Percentiles rank a stretch among this genome's conserved stretches.
Conservation (phyloP, 1,140 invertebrate genomes). For the Monomorium pharaonis region DNA sequence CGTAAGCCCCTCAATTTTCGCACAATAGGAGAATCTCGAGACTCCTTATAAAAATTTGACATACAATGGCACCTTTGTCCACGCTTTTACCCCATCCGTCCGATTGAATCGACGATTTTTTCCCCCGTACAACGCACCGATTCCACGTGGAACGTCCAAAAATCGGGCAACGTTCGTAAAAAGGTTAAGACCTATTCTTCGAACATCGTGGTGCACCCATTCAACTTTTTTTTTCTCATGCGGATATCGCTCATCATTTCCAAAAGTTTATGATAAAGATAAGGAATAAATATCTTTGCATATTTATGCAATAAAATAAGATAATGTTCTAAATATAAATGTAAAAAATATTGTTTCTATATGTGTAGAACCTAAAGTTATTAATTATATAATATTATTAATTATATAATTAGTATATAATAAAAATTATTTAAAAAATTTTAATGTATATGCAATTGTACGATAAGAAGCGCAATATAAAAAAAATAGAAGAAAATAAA, state of each 20-base stretch:
- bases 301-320: background rate
- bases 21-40: constrained; percentile 79
- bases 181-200: constrained; percentile 67
- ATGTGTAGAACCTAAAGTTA: background rate
- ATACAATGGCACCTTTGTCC: constrained; percentile 79
- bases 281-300: background rate
- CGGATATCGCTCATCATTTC: background rate
- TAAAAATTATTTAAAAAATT: background rate
- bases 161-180: constrained; percentile 65
- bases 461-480: background rate
- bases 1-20: constrained; percentile 80
- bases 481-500: background rate
- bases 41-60: constrained; percentile 81
- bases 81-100: constrained; percentile 78
- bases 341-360: constrained; percentile 18
- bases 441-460: background rate
- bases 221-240: constrained; percentile 49
- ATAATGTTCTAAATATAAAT: background rate
- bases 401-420: background rate
- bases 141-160: constrained; percentile 74
- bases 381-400: no score
- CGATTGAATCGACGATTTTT: constrained; percentile 79
- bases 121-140: constrained; percentile 58
- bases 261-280: background rate
- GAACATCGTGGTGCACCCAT: constrained; percentile 41